Conservation (phyloP, 2,888 invertebrate genomes). For the Frankliniella fusca region DNA sequence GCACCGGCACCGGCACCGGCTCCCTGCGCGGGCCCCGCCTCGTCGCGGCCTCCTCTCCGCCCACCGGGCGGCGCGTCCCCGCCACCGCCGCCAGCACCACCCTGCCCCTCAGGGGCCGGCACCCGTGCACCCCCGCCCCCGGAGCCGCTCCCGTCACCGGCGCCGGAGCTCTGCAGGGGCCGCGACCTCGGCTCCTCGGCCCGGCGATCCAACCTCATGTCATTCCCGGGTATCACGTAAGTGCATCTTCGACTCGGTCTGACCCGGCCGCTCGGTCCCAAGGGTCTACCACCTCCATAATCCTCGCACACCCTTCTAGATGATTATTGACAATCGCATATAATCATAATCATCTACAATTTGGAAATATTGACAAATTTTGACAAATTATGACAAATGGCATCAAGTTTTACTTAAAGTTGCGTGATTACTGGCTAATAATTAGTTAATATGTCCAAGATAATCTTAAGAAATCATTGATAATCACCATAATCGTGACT, state of each 20-base stretch:
- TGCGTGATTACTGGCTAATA: too few species aligned
- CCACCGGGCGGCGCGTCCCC: not conserved
- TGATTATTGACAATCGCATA: too few species aligned
- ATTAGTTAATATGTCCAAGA: too few species aligned
- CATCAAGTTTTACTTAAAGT: too few species aligned
- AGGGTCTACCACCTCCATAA: too few species aligned
- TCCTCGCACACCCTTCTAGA: too few species aligned
- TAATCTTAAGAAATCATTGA: too few species aligned
- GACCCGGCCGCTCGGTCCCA: too few species aligned
- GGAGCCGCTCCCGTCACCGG: not conserved
- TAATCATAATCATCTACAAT: too few species aligned
- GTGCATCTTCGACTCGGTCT: not conserved
- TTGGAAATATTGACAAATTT: too few species aligned
- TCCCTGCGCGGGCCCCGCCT: not conserved
- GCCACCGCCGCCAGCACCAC: not conserved
- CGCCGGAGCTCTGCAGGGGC: not conserved
- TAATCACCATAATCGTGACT: too few species aligned
- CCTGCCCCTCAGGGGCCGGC: not conserved
- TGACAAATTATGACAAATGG: too few species aligned
- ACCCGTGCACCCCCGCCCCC: not conserved
- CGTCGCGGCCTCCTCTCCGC: not conserved
- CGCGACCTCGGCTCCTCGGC: not conserved
- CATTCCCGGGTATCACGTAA: constrained; percentile 4
- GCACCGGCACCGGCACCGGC: not conserved
- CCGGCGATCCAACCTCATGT: not conserved